Evolutionary conservation across 2,797 vertebrate genomes (phyloP).

Genomic region (Ctenochaetus hawaiiensis): DNA sequence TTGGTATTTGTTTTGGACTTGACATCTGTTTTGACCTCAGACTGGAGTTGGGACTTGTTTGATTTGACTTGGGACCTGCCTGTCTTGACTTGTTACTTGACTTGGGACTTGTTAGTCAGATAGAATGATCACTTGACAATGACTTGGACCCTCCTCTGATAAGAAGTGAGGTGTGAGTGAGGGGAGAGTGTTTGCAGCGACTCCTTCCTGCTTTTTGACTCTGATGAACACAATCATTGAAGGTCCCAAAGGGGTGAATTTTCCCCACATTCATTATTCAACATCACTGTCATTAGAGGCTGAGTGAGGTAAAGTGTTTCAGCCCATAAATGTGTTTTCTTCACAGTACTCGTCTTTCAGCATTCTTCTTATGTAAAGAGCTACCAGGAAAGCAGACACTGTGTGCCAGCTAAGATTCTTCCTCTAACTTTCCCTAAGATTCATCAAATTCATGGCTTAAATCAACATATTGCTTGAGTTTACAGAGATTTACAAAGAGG

Average conservation of each 20-base stretch:
- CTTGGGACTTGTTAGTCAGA: too few species aligned
- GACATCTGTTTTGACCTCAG: too few species aligned
- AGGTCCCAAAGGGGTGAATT: conserved; percentile 51
- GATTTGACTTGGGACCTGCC: too few species aligned
- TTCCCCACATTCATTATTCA: conserved; percentile 82
- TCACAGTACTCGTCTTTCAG: conserved; percentile 51
- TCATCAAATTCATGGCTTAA: neutral
- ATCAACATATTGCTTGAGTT: neutral
- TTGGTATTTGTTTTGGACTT: too few species aligned
- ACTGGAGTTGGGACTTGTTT: too few species aligned
- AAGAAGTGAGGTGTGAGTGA: conserved; percentile 24
- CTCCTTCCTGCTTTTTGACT: conserved; percentile 40
- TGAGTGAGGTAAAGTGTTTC: conserved; percentile 62
- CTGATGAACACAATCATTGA: conserved; percentile 52
- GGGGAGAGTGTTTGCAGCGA: conserved; percentile 23
- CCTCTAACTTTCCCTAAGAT: neutral
- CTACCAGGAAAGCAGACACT: neutral
- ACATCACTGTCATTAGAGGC: conserved; percentile 67
- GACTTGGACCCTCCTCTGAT: neutral
- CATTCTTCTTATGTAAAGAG: conserved; percentile 10
- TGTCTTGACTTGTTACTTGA: too few species aligned
- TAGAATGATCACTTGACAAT: too few species aligned
- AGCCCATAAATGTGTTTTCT: conserved; percentile 61
- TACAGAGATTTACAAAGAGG: neutral
- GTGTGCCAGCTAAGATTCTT: neutral